Conservation (phyloP, 2,113 vertebrate genomes). For the Mus pahari region DNA sequence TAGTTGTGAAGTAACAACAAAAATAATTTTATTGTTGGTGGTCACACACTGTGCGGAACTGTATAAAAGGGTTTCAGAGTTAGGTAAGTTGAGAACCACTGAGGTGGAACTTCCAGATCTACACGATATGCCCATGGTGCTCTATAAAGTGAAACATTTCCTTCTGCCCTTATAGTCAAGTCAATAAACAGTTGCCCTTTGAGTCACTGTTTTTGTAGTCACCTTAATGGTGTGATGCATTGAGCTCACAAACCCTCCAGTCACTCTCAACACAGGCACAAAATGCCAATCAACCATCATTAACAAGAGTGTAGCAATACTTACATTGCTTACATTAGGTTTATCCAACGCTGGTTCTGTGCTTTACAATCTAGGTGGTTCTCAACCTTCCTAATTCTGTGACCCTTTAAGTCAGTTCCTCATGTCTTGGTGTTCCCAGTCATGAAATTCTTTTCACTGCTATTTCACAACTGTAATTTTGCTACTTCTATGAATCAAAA, state of each 20-base stretch:
- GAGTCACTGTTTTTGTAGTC: neutral
- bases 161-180: no score
- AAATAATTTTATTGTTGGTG: neutral
- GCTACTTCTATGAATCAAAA: neutral
- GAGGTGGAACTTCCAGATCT: neutral
- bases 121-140: neutral
- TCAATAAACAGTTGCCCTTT: fast-evolving
- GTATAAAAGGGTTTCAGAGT: no score
- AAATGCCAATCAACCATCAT: neutral
- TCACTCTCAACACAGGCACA: neutral
- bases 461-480: neutral
- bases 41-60: neutral
- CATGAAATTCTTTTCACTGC: neutral
- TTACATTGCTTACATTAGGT: neutral
- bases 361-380: neutral
- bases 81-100: neutral
- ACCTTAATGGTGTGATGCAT: neutral
- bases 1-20: neutral
- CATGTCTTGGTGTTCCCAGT: no score
- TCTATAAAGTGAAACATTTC: neutral
- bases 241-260: neutral
- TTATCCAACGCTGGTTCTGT: neutral
- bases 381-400: neutral
- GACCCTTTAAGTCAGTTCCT: neutral
- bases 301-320: neutral